Evolutionary conservation across 2,113 vertebrate genomes (phyloP).

Genomic region (Xenus cinereus): DNA sequence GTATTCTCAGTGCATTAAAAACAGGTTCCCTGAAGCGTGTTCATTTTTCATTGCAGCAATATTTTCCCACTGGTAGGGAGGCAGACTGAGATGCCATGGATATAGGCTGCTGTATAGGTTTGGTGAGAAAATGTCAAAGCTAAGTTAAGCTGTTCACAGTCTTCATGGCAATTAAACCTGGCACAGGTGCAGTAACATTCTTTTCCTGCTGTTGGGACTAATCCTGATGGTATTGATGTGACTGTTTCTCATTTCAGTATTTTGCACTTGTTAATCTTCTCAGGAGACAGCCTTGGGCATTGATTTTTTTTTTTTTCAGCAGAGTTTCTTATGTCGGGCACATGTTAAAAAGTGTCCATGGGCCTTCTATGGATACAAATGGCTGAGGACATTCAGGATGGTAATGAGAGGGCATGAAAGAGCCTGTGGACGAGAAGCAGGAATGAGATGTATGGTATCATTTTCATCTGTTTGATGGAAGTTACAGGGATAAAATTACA

Average conservation of each 20-base stretch:
- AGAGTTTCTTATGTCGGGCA: background rate
- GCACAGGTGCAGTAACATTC: background rate
- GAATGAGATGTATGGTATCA: background rate
- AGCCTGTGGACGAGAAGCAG: background rate
- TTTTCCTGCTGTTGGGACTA: background rate
- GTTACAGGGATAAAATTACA: background rate
- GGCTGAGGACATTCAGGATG: background rate
- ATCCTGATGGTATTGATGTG: background rate
- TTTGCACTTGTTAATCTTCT: background rate
- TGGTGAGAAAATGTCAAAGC: background rate
- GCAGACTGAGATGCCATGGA: background rate
- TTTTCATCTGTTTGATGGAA: background rate
- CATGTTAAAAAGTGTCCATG: background rate
- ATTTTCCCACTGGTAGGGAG: background rate
- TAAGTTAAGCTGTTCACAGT: background rate
- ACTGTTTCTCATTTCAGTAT: background rate
- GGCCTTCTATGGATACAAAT: background rate
- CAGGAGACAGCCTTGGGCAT: background rate
- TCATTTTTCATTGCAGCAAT: background rate
- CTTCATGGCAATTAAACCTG: background rate
- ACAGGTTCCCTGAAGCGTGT: background rate
- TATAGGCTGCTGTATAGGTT: background rate
- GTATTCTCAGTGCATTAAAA: background rate
- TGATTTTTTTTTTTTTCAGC: background rate
- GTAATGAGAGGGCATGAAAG: background rate